Conservation (phyloP, 2,797 vertebrate genomes). For the Arrhamphus sclerolepis region DNA sequence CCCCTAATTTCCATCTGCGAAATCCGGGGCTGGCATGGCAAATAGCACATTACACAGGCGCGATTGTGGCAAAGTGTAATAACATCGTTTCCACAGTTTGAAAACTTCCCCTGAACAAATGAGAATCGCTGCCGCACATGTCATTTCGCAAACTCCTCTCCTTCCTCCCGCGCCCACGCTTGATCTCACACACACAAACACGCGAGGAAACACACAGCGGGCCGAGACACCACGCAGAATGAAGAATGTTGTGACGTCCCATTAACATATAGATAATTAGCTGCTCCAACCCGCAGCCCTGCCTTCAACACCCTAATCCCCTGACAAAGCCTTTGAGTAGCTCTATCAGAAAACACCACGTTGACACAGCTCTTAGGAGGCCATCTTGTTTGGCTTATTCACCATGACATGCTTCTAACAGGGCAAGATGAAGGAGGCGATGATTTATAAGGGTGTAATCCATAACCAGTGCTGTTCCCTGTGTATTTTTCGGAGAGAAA, state of each 20-base stretch:
- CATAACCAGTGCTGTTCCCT: conserved; percentile 68
- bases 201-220: conserved; percentile 32
- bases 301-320: conserved; percentile 73
- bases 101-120: conserved; percentile 85
- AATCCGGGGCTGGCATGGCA: conserved; percentile 84
- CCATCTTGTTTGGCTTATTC: conserved; percentile 74
- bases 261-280: conserved; percentile 81
- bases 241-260: conserved; percentile 63
- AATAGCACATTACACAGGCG: conserved; percentile 85
- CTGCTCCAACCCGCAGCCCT: conserved; percentile 54
- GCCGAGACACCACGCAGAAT: conserved; percentile 45
- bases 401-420: conserved; percentile 67
- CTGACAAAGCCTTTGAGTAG: conserved; percentile 70
- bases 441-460: conserved; percentile 79
- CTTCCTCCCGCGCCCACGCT: conserved; percentile 36
- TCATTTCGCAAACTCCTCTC: conserved; percentile 59
- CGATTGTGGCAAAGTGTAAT: conserved; percentile 83
- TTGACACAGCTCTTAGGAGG: conserved; percentile 70
- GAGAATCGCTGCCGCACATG: conserved; percentile 73
- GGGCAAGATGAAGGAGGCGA: conserved; percentile 63
- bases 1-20: conserved; percentile 86
- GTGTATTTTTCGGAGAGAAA: conserved; percentile 74
- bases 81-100: conserved; percentile 85
- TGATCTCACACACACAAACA: conserved; percentile 46
- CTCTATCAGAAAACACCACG: conserved; percentile 76